Percentiles rank a stretch among this genome's conserved stretches.
Evolutionary conservation across 1,140 invertebrate genomes (phyloP).

Genomic region (Papilio glaucus): DNA sequence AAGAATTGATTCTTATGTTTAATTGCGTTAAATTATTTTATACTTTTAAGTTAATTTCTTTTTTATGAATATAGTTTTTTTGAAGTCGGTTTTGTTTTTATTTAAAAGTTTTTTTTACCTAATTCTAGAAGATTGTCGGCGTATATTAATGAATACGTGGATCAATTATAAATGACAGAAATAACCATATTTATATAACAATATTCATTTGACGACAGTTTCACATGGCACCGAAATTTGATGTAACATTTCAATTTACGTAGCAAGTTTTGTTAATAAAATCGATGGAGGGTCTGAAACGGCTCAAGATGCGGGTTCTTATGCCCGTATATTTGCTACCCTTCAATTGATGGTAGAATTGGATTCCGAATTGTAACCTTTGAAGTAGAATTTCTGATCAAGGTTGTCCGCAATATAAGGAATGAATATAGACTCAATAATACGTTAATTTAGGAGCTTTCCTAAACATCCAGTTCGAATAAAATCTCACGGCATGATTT

Average conservation of each 20-base stretch:
- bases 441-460: not conserved
- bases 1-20: too few relatives aligned
- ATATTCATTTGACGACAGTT: not conserved
- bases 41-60: too few relatives aligned
- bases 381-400: constrained; percentile 26
- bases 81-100: too few relatives aligned
- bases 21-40: too few relatives aligned
- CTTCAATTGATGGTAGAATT: constrained; percentile 11
- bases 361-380: constrained; percentile 19
- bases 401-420: not conserved
- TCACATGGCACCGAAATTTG: not conserved
- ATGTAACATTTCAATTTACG: constrained; percentile 27
- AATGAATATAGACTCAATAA: constrained; percentile 13
- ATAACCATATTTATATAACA: not conserved
- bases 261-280: constrained; percentile 21
- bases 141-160: too few relatives aligned
- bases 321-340: constrained; percentile 13
- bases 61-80: too few relatives aligned
- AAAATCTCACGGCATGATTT: not conserved
- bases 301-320: constrained; percentile 21
- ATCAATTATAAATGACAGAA: too few relatives aligned
- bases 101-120: too few relatives aligned
- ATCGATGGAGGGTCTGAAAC: constrained; percentile 23
- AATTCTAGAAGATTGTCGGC: too few relatives aligned
- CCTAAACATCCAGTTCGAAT: not conserved